phyloP scores from a whole-genome alignment of 2,113 vertebrate genomes.

The Petromus typicus region DNA sequence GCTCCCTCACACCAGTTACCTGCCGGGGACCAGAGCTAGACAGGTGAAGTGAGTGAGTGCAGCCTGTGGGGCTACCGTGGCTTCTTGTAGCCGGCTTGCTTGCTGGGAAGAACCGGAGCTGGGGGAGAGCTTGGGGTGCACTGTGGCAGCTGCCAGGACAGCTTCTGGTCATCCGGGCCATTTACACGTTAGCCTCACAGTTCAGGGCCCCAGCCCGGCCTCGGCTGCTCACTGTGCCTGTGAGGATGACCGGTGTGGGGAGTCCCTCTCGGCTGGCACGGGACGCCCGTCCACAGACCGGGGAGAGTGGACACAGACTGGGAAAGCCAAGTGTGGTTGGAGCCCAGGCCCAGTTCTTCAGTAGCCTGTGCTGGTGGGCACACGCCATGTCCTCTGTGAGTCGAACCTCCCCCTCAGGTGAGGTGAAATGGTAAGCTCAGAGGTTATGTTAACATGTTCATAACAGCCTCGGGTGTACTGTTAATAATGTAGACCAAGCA shows the following conservation, averaged over 20 bases:
- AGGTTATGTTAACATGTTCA: not conserved
- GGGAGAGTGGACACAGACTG: not conserved
- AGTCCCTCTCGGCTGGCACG: not conserved
- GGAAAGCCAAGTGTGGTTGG: not conserved
- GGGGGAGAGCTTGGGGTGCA: not conserved
- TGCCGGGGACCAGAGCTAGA: not conserved
- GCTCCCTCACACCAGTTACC: not conserved
- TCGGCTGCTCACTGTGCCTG: not conserved
- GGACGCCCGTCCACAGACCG: not conserved
- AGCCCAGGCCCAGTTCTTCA: not conserved
- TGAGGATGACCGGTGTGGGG: not conserved
- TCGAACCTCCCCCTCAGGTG: not conserved
- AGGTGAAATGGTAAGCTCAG: not conserved
- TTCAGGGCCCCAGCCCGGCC: not conserved
- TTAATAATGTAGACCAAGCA: not conserved
- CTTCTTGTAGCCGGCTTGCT: not conserved
- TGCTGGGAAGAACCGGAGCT: slow-evolving; percentile 5
- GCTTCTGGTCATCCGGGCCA: too few relatives aligned
- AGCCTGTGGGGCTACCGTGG: not conserved
- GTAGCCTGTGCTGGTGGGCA: not conserved
- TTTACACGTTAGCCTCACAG: too few relatives aligned
- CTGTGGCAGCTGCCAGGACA: too few relatives aligned
- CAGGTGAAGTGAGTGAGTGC: not conserved
- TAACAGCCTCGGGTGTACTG: not conserved
- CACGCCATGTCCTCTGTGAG: not conserved